Conservation (phyloP, 2,888 invertebrate genomes). For the Deilephila elpenor region DNA sequence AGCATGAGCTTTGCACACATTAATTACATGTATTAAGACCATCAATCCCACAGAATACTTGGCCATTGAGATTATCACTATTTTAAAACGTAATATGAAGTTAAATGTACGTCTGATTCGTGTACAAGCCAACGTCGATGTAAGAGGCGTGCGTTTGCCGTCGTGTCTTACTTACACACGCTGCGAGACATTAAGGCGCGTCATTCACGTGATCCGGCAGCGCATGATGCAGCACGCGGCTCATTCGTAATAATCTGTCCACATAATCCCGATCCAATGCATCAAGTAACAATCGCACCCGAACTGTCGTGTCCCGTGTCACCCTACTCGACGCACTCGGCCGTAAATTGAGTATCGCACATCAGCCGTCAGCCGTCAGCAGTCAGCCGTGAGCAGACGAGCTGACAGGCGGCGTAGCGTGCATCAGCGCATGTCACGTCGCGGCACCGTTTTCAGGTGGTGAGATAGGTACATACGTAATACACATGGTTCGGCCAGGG, state of each 20-base stretch:
- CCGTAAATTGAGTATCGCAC: neutral
- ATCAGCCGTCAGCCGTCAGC: neutral
- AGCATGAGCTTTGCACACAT: neutral
- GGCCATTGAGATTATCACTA: neutral
- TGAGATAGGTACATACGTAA: conserved; percentile 23
- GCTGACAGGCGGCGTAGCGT: conserved; percentile 12
- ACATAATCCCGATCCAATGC: neutral
- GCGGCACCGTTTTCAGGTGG: conserved; percentile 23
- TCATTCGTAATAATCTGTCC: neutral
- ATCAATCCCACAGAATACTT: neutral
- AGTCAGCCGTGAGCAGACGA: neutral
- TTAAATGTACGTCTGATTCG: neutral
- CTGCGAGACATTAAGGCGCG: conserved; percentile 16
- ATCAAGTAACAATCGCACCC: conserved; percentile 7
- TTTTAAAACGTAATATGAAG: neutral
- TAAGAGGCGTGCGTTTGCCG: neutral
- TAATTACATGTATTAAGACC: neutral
- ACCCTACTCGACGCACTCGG: conserved; percentile 1
- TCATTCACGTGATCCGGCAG: conserved; percentile 20
- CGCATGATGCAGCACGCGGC: conserved; percentile 5
- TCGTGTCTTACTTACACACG: conserved; percentile 2
- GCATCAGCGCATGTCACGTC: conserved; percentile 27
- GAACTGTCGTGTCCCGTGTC: conserved; percentile 6
- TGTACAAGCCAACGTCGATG: conserved; percentile 1
- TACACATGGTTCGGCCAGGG: conserved; percentile 25